Base-by-base conservation (phyloP, 2,113 vertebrate genomes). In the Carassius gibelio region DNA sequence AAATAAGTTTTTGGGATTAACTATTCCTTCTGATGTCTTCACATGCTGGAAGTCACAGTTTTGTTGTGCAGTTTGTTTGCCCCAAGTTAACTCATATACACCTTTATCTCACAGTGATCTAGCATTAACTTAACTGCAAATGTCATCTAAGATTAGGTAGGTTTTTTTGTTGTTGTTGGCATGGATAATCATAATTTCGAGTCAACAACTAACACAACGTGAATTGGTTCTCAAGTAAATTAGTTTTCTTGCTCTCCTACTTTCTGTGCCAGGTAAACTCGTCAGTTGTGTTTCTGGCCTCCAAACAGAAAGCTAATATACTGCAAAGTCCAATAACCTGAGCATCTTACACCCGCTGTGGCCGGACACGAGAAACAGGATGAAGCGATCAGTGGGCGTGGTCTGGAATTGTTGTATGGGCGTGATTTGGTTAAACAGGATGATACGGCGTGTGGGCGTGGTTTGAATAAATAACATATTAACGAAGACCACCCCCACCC, bases 331-430 rank as follows among this genome's bases (percentile, higher is more conserved):
- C 21, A 48, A 74, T 74, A 10, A 34, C 13, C 9, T 7, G 2
- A 30, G 72, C 45, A 50, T 75, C 72, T 26, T n/a, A 11, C 38
- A 30, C 42, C 42, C n/a, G 42, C 13, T 66, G 79, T 48, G 76
- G 45, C 84, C 59, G 59, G 87, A 88, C 80, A 34, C 87, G 34
- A 48, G 68, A 42, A 86, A 34, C 77, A 88, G 88, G 85, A 86
- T 86, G n/a, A 61, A 48, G 77, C 23, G 52, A 69, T 38, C 48
- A 23, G 59, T 66, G 59, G 84, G 87, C 38, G 79, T 82, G 86
- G 64, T 66, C 15, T 81, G 15, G 3, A 45, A n/a, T 36, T 13
- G 59, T 38, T 42, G 13, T 71, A 23, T 15, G 19, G 82, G 68
- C 23, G 71, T 81, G 82, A 30, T 48, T 19, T 84, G 8, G 2